A percentile compares a stretch with the other conserved stretches of the same genome.
These are phyloP conservation scores for Subacronicta megacephala DNA, from an alignment of 2,888 invertebrate species.

Conservation along the genomic window DNA sequence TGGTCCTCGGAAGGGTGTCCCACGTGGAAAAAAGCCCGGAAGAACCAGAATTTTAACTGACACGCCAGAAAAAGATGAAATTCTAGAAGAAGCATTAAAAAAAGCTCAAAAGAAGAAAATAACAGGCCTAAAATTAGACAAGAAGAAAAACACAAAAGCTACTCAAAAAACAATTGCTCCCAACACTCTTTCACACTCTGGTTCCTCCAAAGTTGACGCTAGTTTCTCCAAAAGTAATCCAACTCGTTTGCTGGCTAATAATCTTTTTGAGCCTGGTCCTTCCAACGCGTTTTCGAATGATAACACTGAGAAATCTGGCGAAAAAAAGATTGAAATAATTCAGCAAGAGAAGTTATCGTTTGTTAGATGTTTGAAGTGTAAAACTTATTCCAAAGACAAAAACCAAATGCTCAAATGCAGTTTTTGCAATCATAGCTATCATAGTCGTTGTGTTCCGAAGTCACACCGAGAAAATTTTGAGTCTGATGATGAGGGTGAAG, in stretches of 20 bases:
- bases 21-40: slow-evolving; percentile 28
- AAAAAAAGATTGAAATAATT: slow-evolving; percentile 7
- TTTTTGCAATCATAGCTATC: slow-evolving; percentile 26
- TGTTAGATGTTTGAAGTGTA: slow-evolving; percentile 7
- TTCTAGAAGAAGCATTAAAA: slow-evolving; percentile 16
- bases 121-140: slow-evolving; percentile 1
- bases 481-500: too few species aligned
- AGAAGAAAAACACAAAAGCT: slow-evolving; percentile 6
- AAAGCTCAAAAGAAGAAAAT: slow-evolving; percentile 7
- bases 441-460: slow-evolving; percentile 23
- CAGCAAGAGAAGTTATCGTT: slow-evolving; percentile 3
- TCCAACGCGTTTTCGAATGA: slow-evolving; percentile 5
- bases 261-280: slow-evolving; percentile 11
- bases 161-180: slow-evolving; percentile 7
- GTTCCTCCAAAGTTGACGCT: slow-evolving; percentile 5
- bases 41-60: slow-evolving; percentile 29
- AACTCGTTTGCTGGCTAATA: slow-evolving; percentile 10
- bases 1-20: slow-evolving; percentile 16
- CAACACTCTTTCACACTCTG: slow-evolving; percentile 7
- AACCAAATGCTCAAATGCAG: slow-evolving; percentile 31
- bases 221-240: slow-evolving; percentile 5
- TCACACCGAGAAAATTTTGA: slow-evolving; percentile 14
- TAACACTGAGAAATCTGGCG: slow-evolving; percentile 5
- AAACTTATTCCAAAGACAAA: slow-evolving; percentile 21
- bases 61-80: slow-evolving; percentile 17